Conservation (phyloP, 2,888 invertebrate species). For the Pegoplata infirma region DNA sequence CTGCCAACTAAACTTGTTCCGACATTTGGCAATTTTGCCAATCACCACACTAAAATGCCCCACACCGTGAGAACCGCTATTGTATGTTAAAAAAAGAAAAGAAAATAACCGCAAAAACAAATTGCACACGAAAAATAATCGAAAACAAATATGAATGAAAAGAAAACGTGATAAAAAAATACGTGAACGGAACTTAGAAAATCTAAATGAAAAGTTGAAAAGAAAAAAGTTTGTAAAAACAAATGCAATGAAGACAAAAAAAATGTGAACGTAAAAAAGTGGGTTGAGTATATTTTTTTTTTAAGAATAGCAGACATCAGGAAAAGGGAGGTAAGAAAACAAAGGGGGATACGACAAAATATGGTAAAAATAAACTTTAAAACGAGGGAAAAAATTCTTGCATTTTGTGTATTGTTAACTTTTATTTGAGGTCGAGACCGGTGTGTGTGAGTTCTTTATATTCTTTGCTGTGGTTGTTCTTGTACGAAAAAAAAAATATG, state of each 20-base stretch:
- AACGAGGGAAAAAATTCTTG: conserved; percentile 30
- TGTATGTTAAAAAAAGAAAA: neutral
- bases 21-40: too few relatives aligned
- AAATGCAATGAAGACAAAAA: conserved; percentile 20
- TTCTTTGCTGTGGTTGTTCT: conserved; percentile 19
- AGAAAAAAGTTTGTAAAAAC: conserved; percentile 2
- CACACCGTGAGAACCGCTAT: too few relatives aligned
- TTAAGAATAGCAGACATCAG: conserved; percentile 4
- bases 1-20: too few relatives aligned
- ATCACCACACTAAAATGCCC: too few relatives aligned
- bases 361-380: conserved; percentile 29
- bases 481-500: conserved; percentile 19
- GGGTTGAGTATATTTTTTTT: conserved; percentile 36
- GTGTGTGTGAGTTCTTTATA: conserved; percentile 15
- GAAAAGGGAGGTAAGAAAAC: neutral
- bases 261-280: conserved; percentile 28
- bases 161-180: conserved; percentile 18
- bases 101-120: conserved; percentile 19
- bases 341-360: neutral
- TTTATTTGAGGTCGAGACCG: conserved; percentile 49
- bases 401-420: conserved; percentile 7
- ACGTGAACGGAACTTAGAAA: conserved; percentile 35
- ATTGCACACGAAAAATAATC: conserved; percentile 1
- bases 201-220: neutral
- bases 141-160: conserved; percentile 8